Base-by-base conservation (phyloP, 1,140 invertebrate species). In the Liolophura sinensis region DNA sequence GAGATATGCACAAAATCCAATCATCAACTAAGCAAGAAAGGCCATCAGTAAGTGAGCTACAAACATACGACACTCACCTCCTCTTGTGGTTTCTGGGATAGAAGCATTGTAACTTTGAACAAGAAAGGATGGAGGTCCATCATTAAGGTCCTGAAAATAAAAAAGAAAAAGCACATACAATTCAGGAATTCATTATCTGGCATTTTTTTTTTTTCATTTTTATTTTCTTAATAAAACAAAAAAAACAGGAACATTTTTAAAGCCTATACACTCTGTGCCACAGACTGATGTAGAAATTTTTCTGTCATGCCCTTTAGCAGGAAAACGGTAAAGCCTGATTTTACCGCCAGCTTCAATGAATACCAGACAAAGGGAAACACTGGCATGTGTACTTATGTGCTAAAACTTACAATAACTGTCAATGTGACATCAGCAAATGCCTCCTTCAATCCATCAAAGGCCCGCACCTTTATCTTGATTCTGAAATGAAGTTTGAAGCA, bases 91-190 rank as follows among this genome's bases (percentile, higher is more conserved):
- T 84, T 97, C 95, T 0, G 91, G 90, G 49, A 97, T 91, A 3
- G 89, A 88, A 0, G 90, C 87, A 60, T 89, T 88, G 79, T 96
- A 96, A 59, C 90, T 81, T 55, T 85, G 82, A 72, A 90, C 87
- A 72, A 92, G 89, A 82, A 96, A 97, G 68, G 88, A 82, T 0
- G 94, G 94, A 0, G 89, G 85, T 85, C 94, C 90, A 76, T 96
- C 94, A 82, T 97, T 97, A 6, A 91, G 88, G 82, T 97, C 94
- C 72, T 92, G 90, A 0, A 74, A n/a, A 54, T 72, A 52, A 48
- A 27, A 50, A 22, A 62, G 59, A 49, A 27, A 12, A 31, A 3
- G 12, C 18, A 54, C 12, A 54, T 54, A 54, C 24, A 20, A 24
- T 12, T 5, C 51, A 3, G 9, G 49, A 22, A 64, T 25, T 46